Evolutionary conservation across 2,797 vertebrate genomes (phyloP).

Genomic region (Limnodromus scolopaceus): DNA sequence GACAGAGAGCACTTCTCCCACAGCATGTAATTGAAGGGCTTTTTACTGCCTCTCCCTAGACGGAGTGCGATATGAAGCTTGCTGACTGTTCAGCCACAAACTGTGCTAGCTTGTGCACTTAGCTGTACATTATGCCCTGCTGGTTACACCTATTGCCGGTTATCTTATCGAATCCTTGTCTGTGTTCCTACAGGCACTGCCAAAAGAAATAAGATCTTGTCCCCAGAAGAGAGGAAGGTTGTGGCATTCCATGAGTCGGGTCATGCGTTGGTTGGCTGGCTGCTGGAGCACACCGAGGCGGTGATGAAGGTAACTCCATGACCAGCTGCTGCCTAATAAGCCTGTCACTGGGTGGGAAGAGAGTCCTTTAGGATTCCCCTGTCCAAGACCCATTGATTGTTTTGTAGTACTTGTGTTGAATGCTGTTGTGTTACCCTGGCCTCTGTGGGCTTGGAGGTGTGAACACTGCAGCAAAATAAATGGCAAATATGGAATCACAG

Average conservation of each 20-base stretch:
- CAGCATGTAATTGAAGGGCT: neutral
- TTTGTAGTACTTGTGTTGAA: neutral
- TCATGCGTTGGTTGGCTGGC: conserved; percentile 93
- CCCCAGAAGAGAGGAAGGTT: conserved; percentile 91
- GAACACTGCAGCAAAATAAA: neutral
- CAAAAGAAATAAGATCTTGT: conserved; percentile 94
- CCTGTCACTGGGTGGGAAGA: neutral
- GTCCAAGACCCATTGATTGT: fast-evolving
- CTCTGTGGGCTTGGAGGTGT: neutral
- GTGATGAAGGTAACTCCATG: conserved; percentile 89
- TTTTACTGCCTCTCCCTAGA: neutral
- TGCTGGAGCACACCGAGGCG: conserved; percentile 95
- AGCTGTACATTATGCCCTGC: neutral
- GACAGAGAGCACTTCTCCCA: neutral
- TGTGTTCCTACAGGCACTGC: conserved; percentile 84
- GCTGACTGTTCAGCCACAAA: neutral
- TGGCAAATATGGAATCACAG: neutral
- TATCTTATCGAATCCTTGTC: fast-evolving
- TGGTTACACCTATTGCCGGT: neutral
- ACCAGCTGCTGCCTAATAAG: neutral
- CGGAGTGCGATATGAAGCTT: fast-evolving
- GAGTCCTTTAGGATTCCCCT: neutral
- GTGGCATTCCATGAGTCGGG: conserved; percentile 96
- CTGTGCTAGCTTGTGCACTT: neutral
- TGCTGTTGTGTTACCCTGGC: neutral